Evolutionary conservation across 2,888 invertebrate genomes (phyloP), one percentile per base, ranked within the genome.

Genomic region (Dermolepida albohirtum): DNA sequence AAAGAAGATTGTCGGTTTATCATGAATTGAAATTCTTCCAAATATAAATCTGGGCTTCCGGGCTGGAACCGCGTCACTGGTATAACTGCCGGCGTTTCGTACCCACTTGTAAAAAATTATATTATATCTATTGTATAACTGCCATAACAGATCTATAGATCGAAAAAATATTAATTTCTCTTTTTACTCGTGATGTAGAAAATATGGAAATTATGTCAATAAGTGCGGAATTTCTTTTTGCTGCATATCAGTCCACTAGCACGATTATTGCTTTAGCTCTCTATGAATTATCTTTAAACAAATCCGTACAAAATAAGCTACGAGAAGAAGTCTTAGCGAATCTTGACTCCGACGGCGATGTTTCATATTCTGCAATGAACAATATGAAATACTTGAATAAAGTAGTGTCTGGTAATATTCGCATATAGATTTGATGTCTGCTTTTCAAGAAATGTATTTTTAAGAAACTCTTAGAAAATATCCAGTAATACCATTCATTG

Each of bases 231-330:
- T 86, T 87, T 72, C 86, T 85, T 70, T 68, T 84, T 1, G 87
- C 86, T 17, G 86, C 86, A 1, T 86, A 84, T 71, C 86, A 87
- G 73, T 87, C 87, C 0, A 85, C 86, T 0, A 84, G 85, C 12
- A 80, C 84, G 0, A 79, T 84, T 0, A 74, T 87, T 39, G 79
- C 81, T 5, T 85, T 84, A 64, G 75, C 83, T 1, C 74, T 83
- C 0, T 86, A 85, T 72, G 82, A 85, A 65, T 73, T 88, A 1
- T 84, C 86, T 0, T 51, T 76, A 0, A 76, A 86, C 71, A 78
- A 75, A 2, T 79, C 84, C 2, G 76, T 86, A 6, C 87, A 88
- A 69, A 78, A 82, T 0, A 84, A 79, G 72, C 70, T 86, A 8
- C 79, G 85, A 4, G 57, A 79, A 5, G 86, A 88, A 77, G 80